Conservation (phyloP, 2,888 invertebrate species). For the Campoletis raptor region DNA sequence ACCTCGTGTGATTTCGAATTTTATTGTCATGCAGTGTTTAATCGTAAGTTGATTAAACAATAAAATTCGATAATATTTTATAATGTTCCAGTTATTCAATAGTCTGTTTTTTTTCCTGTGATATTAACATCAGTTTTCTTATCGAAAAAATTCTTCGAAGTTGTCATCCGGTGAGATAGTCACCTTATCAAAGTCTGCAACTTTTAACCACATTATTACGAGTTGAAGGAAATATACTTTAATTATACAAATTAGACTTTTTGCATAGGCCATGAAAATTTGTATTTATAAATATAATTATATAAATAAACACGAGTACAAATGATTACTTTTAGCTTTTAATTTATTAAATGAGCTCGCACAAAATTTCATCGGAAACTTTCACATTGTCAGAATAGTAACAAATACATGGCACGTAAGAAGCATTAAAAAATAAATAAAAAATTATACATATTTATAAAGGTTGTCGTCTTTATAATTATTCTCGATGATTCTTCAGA, state of each 20-base stretch:
- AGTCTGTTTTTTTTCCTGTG: not conserved
- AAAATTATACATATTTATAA: not conserved
- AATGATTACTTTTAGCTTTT: not conserved
- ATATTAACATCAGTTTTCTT: not conserved
- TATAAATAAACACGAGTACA: too few relatives aligned
- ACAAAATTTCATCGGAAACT: not conserved
- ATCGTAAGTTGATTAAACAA: not conserved
- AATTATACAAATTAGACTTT: not conserved
- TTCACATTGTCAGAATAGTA: not conserved
- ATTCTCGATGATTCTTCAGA: not conserved
- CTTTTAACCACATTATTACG: not conserved
- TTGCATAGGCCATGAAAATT: not conserved
- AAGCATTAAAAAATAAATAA: not conserved
- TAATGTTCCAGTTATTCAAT: not conserved
- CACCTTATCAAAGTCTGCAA: not conserved
- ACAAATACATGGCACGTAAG: not conserved
- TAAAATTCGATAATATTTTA: not conserved
- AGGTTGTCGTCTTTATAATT: not conserved
- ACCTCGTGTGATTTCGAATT: not conserved
- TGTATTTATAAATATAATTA: not conserved
- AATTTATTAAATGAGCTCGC: not conserved
- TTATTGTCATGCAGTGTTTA: not conserved
- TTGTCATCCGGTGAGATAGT: conserved; percentile 18
- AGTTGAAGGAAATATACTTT: not conserved
- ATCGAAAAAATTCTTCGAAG: not conserved